Percentiles rank a stretch among this genome's conserved stretches.
Evolutionary conservation across 2,113 vertebrate genomes (phyloP).

Genomic region (Leptosomus discolor): DNA sequence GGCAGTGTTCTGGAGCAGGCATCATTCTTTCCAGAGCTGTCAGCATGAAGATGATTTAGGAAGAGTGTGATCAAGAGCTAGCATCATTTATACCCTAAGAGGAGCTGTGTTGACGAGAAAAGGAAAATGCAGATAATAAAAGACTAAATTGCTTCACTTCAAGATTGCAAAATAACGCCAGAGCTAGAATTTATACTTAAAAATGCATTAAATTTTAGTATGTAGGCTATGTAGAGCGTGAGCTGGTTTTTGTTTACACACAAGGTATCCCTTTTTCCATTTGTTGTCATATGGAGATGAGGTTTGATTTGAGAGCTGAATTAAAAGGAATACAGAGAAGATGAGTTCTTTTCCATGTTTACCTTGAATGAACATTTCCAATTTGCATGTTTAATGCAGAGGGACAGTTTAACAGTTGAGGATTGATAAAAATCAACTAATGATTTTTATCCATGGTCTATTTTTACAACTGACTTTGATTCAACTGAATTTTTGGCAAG

Average conservation of each 20-base stretch:
- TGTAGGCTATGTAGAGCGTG: neutral
- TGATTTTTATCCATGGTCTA: neutral
- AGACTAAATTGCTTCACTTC: neutral
- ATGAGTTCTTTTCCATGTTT: neutral
- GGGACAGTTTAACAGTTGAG: neutral
- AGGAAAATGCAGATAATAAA: neutral
- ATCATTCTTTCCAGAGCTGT: constrained; percentile 21
- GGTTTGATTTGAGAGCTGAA: neutral
- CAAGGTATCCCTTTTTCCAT: neutral
- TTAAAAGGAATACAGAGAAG: neutral
- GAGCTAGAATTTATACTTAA: neutral
- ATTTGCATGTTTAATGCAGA: neutral
- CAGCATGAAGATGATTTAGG: neutral
- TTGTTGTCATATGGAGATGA: neutral
- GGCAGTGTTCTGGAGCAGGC: constrained; percentile 10
- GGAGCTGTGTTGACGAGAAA: neutral
- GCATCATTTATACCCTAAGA: constrained; percentile 7
- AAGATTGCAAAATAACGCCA: neutral
- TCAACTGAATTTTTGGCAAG: neutral
- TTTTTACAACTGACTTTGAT: constrained; percentile 27
- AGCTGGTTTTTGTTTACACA: neutral
- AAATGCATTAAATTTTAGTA: neutral
- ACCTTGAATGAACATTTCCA: neutral
- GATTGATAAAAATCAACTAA: neutral
- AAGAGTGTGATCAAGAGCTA: neutral